Evolutionary conservation across 1,140 invertebrate genomes (phyloP).

Genomic region (Delia radicum): DNA sequence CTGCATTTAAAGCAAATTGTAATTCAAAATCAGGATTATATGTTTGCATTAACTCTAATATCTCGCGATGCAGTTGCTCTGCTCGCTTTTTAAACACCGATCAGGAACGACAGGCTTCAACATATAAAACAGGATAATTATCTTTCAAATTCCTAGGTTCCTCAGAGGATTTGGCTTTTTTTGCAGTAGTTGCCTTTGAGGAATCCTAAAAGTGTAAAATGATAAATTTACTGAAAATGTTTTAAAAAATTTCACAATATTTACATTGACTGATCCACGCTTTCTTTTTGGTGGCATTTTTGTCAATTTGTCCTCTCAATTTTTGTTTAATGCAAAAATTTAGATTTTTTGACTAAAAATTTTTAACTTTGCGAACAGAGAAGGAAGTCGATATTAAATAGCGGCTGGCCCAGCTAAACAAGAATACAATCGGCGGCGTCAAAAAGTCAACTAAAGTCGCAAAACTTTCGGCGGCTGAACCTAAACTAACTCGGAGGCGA

Average conservation of each 20-base stretch:
- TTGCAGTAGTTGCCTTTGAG: background rate
- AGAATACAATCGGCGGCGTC: too few species aligned
- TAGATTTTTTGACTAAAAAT: too few species aligned
- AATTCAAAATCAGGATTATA: constrained; percentile 34
- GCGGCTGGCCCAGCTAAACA: too few species aligned
- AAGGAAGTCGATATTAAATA: too few species aligned
- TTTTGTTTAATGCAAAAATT: too few species aligned
- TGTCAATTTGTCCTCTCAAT: too few species aligned
- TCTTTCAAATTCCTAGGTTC: constrained; percentile 28
- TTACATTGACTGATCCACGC: background rate
- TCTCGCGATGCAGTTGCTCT: constrained; percentile 38
- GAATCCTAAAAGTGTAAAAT: background rate
- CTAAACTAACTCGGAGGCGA: too few species aligned
- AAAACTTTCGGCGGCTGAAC: too few species aligned
- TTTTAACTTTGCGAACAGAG: too few species aligned
- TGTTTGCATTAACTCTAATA: constrained; percentile 32
- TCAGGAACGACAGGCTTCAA: constrained; percentile 38
- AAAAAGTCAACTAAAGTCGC: too few species aligned
- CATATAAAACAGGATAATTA: constrained; percentile 41
- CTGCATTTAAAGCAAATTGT: constrained; percentile 40
- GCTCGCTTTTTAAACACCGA: constrained; percentile 45
- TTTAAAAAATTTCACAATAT: background rate
- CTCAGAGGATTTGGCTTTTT: background rate
- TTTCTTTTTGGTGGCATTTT: constrained; percentile 20
- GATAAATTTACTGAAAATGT: background rate